Conservation (phyloP, 2,888 invertebrate species). For the Amiota mariae region DNA sequence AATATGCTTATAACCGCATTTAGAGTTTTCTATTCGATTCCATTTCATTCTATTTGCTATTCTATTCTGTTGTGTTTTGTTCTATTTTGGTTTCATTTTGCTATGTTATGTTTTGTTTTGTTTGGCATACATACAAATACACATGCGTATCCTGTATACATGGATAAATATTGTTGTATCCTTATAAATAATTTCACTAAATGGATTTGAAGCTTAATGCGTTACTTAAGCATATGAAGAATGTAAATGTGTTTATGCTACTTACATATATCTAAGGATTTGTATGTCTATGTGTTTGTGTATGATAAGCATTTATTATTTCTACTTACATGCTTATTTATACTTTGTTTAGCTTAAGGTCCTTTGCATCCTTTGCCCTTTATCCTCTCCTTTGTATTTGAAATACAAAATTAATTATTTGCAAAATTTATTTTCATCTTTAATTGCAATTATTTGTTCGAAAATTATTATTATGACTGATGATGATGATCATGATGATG, state of each 20-base stretch:
- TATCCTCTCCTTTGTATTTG: slow-evolving; percentile 3
- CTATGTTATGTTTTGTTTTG: neutral
- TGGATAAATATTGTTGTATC: slow-evolving; percentile 42
- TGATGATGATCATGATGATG: neutral
- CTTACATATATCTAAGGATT: neutral
- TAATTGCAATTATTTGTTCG: slow-evolving; percentile 53
- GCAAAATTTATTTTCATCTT: slow-evolving; percentile 25
- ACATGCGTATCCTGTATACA: neutral
- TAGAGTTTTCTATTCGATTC: slow-evolving; percentile 46
- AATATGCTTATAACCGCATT: slow-evolving; percentile 66
- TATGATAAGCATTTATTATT: slow-evolving; percentile 22
- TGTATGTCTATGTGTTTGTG: slow-evolving; percentile 26
- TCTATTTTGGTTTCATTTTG: neutral
- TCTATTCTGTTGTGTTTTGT: slow-evolving; percentile 24
- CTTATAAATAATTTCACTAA: slow-evolving; percentile 66
- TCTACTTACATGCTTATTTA: slow-evolving; percentile 55
- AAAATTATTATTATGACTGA: slow-evolving; percentile 45
- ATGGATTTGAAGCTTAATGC: slow-evolving; percentile 63
- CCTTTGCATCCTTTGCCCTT: slow-evolving; percentile 53
- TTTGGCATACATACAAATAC: slow-evolving; percentile 1
- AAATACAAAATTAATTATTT: slow-evolving; percentile 5
- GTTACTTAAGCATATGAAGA: slow-evolving; percentile 39
- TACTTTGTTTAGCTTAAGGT: slow-evolving; percentile 53
- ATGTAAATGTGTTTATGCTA: neutral
- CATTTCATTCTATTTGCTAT: slow-evolving; percentile 41